Evolutionary conservation across 2,113 vertebrate species (phyloP).

Genomic region (Mesitornis unicolor): DNA sequence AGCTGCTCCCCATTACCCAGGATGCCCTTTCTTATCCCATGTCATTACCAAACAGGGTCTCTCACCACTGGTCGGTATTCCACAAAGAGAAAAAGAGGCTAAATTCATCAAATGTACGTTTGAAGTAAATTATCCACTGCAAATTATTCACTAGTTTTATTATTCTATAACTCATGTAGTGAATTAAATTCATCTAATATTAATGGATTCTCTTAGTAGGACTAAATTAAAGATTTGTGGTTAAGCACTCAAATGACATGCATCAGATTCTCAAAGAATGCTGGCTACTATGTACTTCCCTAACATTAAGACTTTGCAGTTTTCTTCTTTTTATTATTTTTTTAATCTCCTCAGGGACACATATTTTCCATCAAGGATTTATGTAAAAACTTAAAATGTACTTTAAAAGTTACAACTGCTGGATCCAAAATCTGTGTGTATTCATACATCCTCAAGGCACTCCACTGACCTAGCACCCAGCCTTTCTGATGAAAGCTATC

Average conservation of each 20-base stretch:
- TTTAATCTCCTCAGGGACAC: background rate
- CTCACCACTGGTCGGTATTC: background rate
- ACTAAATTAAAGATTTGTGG: constrained; percentile 17
- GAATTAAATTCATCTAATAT: constrained; percentile 20
- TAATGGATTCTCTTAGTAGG: constrained; percentile 5
- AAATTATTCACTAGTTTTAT: constrained; percentile 24
- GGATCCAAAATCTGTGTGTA: background rate
- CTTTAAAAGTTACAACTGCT: background rate
- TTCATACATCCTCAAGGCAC: background rate
- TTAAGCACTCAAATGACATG: background rate
- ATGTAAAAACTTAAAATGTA: background rate
- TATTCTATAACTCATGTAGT: constrained; percentile 8
- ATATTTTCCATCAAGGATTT: background rate
- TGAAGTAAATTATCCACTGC: constrained; percentile 4
- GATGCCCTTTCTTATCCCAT: background rate
- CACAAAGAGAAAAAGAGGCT: background rate
- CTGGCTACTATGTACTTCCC: background rate
- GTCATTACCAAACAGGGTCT: background rate
- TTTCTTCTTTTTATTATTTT: background rate
- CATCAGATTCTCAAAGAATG: background rate
- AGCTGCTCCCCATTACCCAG: background rate
- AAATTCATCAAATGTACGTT: background rate
- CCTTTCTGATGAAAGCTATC: background rate
- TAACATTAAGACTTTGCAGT: background rate
- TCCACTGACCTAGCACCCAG: background rate